Evolutionary conservation across 2,888 invertebrate species (phyloP).

Genomic region (Stenodema calcarata): DNA sequence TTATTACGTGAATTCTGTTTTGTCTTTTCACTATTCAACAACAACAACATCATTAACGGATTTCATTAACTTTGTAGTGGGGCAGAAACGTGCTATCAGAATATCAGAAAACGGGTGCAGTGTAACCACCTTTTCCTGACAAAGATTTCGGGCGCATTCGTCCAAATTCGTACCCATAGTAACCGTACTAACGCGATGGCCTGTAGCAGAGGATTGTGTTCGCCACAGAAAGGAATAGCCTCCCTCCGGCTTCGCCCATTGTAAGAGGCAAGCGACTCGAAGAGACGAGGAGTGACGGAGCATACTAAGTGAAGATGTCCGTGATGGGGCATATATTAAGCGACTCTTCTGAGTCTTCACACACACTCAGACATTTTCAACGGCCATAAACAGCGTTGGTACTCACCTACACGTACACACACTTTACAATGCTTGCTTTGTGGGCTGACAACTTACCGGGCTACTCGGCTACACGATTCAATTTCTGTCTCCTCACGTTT

Average conservation of each 20-base stretch:
- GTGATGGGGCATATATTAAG: slow-evolving; percentile 39
- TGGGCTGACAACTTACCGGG: background rate
- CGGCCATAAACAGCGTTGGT: background rate
- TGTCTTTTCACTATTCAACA: too few species aligned
- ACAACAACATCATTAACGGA: too few species aligned
- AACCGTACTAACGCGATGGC: background rate
- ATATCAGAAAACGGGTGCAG: too few species aligned
- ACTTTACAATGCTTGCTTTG: background rate
- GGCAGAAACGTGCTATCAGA: too few species aligned
- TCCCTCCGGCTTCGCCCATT: background rate
- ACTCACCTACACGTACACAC: background rate
- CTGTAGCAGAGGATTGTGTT: background rate
- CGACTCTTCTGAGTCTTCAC: background rate
- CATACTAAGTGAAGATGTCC: slow-evolving; percentile 46
- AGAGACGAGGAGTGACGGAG: slow-evolving; percentile 30
- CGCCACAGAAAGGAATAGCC: background rate
- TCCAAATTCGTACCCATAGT: too few species aligned
- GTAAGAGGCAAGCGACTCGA: background rate
- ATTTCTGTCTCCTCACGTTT: slow-evolving; percentile 2
- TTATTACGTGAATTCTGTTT: too few species aligned
- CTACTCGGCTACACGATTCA: background rate
- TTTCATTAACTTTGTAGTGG: too few species aligned
- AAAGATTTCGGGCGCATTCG: too few species aligned
- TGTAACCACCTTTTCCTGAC: background rate
- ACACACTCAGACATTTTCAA: background rate